These are phyloP conservation scores for Nomada flava DNA, from an alignment of 2,888 invertebrate genomes.

Conservation along the genomic window DNA sequence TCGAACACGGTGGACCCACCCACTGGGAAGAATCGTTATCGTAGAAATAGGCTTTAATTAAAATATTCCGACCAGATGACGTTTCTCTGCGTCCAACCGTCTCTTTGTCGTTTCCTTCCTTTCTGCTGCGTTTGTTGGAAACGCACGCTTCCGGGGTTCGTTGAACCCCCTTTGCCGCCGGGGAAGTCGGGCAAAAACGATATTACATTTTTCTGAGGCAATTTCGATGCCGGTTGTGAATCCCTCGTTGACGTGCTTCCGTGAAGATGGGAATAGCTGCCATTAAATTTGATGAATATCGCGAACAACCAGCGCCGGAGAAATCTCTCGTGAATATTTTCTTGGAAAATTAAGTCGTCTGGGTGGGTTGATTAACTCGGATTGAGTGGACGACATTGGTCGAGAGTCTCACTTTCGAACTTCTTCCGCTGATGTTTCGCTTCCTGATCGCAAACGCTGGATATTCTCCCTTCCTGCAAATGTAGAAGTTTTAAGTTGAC, in stretches of 20 bases:
- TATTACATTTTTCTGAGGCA: conserved; percentile 25
- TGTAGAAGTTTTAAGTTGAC: background rate
- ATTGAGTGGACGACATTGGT: conserved; percentile 32
- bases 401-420: conserved; percentile 34
- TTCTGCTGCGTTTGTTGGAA: conserved; percentile 40
- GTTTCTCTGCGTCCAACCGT: conserved; percentile 22
- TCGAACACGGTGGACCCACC: conserved; percentile 22
- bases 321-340: conserved; percentile 43
- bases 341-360: conserved; percentile 42
- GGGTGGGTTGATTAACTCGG: conserved; percentile 38
- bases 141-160: conserved; percentile 27
- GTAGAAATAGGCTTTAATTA: conserved; percentile 68
- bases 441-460: background rate
- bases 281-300: conserved; percentile 33
- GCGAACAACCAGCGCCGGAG: conserved; percentile 7
- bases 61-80: conserved; percentile 64
- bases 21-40: conserved; percentile 53
- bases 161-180: conserved; percentile 23
- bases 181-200: background rate
- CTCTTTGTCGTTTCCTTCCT: background rate
- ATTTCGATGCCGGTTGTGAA: conserved; percentile 14
- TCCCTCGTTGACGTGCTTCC: background rate
- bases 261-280: conserved; percentile 1
- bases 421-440: conserved; percentile 4
- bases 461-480: background rate